phyloP scores from a whole-genome alignment of 2,797 vertebrate genomes.

The Cossypha heuglini region DNA sequence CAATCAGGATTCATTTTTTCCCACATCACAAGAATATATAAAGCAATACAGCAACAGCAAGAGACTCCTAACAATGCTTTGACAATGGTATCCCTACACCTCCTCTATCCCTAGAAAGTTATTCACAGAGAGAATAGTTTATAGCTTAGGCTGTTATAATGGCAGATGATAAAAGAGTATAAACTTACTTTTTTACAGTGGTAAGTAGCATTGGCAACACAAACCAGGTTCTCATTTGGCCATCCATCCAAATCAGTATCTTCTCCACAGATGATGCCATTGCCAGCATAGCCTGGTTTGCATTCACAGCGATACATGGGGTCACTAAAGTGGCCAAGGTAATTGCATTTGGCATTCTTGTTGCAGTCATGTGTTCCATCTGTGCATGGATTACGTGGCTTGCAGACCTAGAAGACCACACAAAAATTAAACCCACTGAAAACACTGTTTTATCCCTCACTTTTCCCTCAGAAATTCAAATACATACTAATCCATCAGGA shows the following conservation, averaged over 20 bases:
- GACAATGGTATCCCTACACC: neutral
- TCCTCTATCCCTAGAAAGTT: neutral
- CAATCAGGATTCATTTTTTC: neutral
- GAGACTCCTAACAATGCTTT: neutral
- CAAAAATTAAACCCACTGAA: neutral
- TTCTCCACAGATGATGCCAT: constrained; percentile 94
- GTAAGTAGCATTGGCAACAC: constrained; percentile 97
- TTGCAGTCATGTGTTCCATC: constrained; percentile 95
- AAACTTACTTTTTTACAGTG: constrained; percentile 94
- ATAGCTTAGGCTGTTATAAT: neutral
- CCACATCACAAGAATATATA: neutral
- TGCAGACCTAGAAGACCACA: constrained; percentile 84
- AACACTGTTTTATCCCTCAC: neutral
- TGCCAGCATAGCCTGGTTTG: constrained; percentile 96
- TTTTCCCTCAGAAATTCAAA: neutral
- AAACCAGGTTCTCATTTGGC: constrained; percentile 90
- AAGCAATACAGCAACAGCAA: neutral
- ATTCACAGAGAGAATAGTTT: neutral
- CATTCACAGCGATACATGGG: constrained; percentile 97
- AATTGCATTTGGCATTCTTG: constrained; percentile 96
- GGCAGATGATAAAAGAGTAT: neutral
- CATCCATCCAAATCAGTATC: constrained; percentile 96
- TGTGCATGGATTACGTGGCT: constrained; percentile 91
- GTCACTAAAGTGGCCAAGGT: constrained; percentile 92
- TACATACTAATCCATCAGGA: neutral